Conservation (phyloP, 2,113 vertebrate species). For the Sebastes fasciatus region DNA sequence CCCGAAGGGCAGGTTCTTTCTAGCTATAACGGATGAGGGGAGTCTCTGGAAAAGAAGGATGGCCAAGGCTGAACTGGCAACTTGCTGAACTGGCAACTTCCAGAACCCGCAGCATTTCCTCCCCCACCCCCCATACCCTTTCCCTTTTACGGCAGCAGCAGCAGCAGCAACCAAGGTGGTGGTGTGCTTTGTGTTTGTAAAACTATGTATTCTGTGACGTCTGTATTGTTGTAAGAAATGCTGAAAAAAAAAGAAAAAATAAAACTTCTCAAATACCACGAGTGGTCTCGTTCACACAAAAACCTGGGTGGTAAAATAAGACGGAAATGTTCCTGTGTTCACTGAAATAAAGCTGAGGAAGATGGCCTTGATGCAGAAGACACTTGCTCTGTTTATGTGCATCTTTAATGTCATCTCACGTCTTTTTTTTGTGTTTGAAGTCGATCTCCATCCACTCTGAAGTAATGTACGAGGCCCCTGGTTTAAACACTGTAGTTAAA, state of each 20-base stretch:
- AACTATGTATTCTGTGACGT: conserved; percentile 89
- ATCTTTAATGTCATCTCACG: conserved; percentile 13
- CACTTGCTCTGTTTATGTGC: conserved; percentile 10
- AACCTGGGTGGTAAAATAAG: conserved; percentile 28
- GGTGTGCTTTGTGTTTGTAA: conserved; percentile 88
- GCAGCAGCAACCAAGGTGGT: conserved; percentile 80
- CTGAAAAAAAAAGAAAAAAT: conserved; percentile 77
- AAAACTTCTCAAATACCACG: conserved; percentile 75
- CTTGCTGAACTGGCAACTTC: conserved; percentile 63
- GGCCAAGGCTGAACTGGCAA: conserved; percentile 54
- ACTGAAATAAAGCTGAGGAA: conserved; percentile 3
- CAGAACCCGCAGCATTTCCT: conserved; percentile 34
- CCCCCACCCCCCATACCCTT: neutral
- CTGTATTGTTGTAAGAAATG: conserved; percentile 88
- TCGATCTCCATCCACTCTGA: conserved; percentile 1
- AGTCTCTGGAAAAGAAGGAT: conserved; percentile 48
- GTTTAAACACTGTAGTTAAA: conserved; percentile 10
- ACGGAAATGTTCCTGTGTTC: conserved; percentile 4
- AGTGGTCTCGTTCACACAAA: conserved; percentile 61
- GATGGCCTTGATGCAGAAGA: conserved; percentile 30
- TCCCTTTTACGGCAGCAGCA: conserved; percentile 65
- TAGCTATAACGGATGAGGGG: conserved; percentile 33
- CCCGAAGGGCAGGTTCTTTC: conserved; percentile 62
- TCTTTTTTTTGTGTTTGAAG: neutral
- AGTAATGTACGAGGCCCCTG: neutral